These are phyloP conservation scores for Elysia chlorotica DNA, from an alignment of 1,140 invertebrate species.

Conservation along the genomic window DNA sequence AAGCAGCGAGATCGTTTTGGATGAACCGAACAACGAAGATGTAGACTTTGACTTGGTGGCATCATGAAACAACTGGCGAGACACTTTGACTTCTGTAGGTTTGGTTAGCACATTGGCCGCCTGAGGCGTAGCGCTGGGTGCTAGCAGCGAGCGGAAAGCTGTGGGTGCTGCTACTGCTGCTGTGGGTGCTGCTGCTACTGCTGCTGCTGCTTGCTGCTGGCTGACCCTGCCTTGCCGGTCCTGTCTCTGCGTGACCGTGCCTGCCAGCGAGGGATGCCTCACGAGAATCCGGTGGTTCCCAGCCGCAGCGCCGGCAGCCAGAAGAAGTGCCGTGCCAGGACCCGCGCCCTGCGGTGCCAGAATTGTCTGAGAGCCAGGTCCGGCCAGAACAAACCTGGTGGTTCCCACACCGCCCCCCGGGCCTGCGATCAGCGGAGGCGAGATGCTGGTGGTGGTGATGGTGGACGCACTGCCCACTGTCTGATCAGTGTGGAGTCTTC, in stretches of 20 bases:
- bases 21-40: no score
- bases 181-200: neutral
- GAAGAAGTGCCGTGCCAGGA: no score
- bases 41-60: conserved; percentile 4
- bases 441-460: no score
- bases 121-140: neutral
- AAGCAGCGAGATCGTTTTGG: no score
- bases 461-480: neutral
- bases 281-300: neutral
- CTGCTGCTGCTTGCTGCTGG: neutral
- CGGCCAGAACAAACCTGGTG: no score
- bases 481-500: neutral
- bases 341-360: no score
- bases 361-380: no score
- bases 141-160: neutral
- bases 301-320: neutral
- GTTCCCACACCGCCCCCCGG: no score
- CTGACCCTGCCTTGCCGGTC: neutral
- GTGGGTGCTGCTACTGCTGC: neutral
- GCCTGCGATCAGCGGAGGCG: no score
- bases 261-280: neutral
- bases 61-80: conserved; percentile 20
- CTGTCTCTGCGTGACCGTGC: neutral
- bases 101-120: neutral
- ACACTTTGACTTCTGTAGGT: conserved; percentile 19